phyloP scores from a whole-genome alignment of 2,888 invertebrate genomes.

The Parasteatoda lunata region DNA sequence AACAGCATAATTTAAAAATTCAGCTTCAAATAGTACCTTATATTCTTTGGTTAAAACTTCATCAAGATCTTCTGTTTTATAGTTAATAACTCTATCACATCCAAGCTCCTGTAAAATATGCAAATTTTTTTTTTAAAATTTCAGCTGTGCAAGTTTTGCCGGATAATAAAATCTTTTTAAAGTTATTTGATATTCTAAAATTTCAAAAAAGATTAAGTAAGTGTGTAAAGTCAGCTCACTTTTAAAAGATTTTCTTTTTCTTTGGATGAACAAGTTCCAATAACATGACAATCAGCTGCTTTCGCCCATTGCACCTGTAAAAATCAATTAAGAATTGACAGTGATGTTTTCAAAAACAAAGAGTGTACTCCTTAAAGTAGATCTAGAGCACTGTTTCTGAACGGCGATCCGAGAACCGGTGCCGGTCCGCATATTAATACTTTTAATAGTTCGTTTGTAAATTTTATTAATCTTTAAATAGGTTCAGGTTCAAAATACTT shows the following conservation, averaged over 20 bases:
- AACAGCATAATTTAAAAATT: background rate
- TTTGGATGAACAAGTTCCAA: slow-evolving; percentile 68
- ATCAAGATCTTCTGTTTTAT: slow-evolving; percentile 46
- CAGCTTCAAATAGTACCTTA: slow-evolving; percentile 11
- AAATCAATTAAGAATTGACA: no score
- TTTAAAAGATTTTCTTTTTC: slow-evolving; percentile 66
- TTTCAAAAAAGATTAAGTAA: background rate
- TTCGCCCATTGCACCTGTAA: slow-evolving; percentile 69
- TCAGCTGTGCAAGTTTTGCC: background rate
- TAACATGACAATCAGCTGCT: slow-evolving; percentile 69
- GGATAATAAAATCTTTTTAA: background rate
- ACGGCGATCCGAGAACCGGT: background rate
- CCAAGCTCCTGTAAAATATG: slow-evolving; percentile 37
- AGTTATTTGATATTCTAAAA: background rate
- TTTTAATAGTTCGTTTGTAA: no score
- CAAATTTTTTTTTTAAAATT: background rate
- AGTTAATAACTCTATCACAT: slow-evolving; percentile 50
- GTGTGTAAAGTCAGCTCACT: slow-evolving; percentile 10
- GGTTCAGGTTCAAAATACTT: no score
- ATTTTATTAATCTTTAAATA: no score
- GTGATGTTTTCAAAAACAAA: background rate
- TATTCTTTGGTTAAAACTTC: slow-evolving; percentile 58
- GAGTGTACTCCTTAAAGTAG: background rate
- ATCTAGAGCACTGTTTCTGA: background rate
- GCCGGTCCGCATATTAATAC: no score